phyloP scores from a whole-genome alignment of 2,888 invertebrate genomes.

The Eristalis arbustorum region DNA sequence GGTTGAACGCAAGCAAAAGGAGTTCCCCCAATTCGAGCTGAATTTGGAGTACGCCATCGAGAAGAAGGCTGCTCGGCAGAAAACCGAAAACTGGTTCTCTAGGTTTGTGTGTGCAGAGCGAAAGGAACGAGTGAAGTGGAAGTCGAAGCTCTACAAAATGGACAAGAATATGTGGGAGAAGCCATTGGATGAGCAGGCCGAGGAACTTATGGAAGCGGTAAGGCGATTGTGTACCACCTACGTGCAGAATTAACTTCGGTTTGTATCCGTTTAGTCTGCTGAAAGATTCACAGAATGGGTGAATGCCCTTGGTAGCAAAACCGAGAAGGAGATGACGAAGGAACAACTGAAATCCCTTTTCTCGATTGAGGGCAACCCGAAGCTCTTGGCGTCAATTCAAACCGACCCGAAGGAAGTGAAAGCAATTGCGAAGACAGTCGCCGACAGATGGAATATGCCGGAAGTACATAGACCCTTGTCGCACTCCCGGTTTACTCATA shows the following conservation, averaged over 20 bases:
- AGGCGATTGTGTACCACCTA: constrained; percentile 18
- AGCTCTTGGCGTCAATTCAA: constrained; percentile 76
- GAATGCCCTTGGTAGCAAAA: constrained; percentile 76
- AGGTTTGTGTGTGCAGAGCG: constrained; percentile 74
- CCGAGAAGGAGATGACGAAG: constrained; percentile 76
- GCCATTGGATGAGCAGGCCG: constrained; percentile 78
- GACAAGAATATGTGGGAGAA: constrained; percentile 74
- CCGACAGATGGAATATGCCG: constrained; percentile 77
- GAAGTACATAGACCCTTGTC: constrained; percentile 73
- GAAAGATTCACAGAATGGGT: constrained; percentile 79
- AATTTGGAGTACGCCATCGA: constrained; percentile 74
- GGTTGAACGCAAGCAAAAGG: constrained; percentile 76
- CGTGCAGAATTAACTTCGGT: too few relatives aligned
- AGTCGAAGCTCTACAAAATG: constrained; percentile 76
- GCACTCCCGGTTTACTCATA: not conserved
- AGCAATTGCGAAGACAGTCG: constrained; percentile 78
- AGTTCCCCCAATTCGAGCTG: constrained; percentile 74
- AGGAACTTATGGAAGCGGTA: constrained; percentile 79
- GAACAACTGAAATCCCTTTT: constrained; percentile 78
- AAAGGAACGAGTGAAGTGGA: constrained; percentile 78
- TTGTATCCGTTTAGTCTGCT: constrained; percentile 73
- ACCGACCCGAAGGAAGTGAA: constrained; percentile 78
- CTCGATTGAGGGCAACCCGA: constrained; percentile 77
- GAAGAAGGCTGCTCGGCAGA: constrained; percentile 71
- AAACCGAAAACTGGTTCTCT: constrained; percentile 76